Conservation (phyloP, 1,140 invertebrate species). For the Calliopsis andreniformis region DNA sequence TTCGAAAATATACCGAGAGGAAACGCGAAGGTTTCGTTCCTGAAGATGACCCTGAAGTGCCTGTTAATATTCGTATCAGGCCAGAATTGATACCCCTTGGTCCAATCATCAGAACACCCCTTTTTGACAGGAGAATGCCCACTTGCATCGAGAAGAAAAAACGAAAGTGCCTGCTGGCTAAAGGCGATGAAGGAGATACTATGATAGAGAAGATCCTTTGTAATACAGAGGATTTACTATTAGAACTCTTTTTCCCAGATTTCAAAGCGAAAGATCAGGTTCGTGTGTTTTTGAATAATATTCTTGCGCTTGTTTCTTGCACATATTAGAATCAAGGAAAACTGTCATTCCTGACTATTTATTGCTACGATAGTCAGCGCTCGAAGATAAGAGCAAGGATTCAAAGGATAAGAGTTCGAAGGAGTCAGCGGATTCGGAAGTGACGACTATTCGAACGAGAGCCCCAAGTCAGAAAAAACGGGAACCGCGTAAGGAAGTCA, state of each 20-base stretch:
- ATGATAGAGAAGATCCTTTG: slow-evolving; percentile 62
- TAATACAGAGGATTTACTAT: slow-evolving; percentile 71
- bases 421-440: background rate
- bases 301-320: too few species aligned
- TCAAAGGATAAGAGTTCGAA: background rate
- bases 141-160: slow-evolving; percentile 57
- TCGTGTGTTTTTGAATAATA: background rate
- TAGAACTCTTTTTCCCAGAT: slow-evolving; percentile 72
- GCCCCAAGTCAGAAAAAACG: background rate
- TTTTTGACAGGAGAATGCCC: slow-evolving; percentile 34
- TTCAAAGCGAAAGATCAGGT: slow-evolving; percentile 51
- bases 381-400: background rate
- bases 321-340: too few species aligned
- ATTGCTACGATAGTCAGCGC: background rate
- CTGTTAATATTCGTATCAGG: slow-evolving; percentile 43
- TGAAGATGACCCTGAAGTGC: slow-evolving; percentile 55
- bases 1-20: background rate
- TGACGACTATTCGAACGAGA: slow-evolving; percentile 20
- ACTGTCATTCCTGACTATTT: background rate
- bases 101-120: slow-evolving; percentile 74
- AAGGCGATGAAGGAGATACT: slow-evolving; percentile 39
- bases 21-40: background rate
- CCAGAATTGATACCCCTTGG: slow-evolving; percentile 74
- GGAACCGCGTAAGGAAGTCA: background rate
- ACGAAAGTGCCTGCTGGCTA: slow-evolving; percentile 47